Percentiles rank a stretch among this genome's conserved stretches.
These are phyloP conservation scores for Stenotaenia linearis DNA, from an alignment of 2,888 invertebrate species.

Conservation along the genomic window DNA sequence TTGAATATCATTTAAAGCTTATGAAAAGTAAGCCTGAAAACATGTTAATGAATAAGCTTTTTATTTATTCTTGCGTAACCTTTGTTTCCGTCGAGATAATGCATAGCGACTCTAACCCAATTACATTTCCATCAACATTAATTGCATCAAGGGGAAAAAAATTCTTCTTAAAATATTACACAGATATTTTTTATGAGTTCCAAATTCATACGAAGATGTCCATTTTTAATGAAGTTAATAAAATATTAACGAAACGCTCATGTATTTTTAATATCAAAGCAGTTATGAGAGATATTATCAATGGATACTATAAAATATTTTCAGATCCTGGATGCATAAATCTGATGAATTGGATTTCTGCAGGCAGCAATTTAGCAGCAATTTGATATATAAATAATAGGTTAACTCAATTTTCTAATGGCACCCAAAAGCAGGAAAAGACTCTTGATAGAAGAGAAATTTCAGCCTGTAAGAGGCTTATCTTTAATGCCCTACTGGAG, in stretches of 20 bases:
- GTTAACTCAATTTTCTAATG: neutral
- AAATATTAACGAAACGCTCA: neutral
- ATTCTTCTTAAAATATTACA: neutral
- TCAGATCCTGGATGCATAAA: neutral
- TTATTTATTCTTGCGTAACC: too few species aligned
- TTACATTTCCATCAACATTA: neutral
- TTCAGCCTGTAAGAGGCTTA: constrained; percentile 8
- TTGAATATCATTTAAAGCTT: too few species aligned
- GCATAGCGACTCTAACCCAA: neutral
- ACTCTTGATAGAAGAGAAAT: neutral
- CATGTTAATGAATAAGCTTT: too few species aligned
- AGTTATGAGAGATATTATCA: neutral
- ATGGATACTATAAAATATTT: neutral
- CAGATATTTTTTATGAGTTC: neutral
- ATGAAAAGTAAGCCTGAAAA: too few species aligned
- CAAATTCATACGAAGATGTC: neutral
- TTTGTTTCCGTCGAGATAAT: neutral
- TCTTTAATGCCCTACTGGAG: constrained; percentile 8
- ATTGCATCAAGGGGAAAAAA: neutral
- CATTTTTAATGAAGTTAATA: neutral
- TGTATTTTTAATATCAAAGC: neutral
- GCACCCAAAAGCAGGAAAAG: neutral
- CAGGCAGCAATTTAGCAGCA: neutral
- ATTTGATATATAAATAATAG: neutral
- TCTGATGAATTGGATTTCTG: neutral